Base-by-base conservation (phyloP, 2,113 vertebrate genomes). In the Coturnix japonica region DNA sequence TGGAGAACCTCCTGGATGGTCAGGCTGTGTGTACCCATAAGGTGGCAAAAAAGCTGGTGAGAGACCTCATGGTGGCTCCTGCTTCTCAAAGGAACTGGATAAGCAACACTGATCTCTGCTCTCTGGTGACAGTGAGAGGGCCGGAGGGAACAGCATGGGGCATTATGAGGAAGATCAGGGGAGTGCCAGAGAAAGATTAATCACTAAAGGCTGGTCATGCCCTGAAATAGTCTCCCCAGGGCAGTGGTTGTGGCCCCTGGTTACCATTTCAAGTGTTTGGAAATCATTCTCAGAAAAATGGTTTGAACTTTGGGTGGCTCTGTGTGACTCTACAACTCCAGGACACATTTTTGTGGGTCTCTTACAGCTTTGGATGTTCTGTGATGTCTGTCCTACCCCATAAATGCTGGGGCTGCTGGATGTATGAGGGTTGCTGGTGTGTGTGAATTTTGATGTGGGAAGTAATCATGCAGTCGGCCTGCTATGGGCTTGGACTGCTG, bases 311-410 rank as follows among this genome's bases (percentile, higher is more conserved):
- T 56, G 51, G 51, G 13, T 28, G 26, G 53, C 31, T 17, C 17
- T 56, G 53, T 56, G 53, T 31, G 53, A 17, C 30, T 30, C 16
- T 30, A 30, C 28, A 16, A 54, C 16, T 54, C n/a, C n/a, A 19
- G 53, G 53, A 54, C 28, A 15, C 15, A 28, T 54, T 28, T 54
- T 30, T 30, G 15, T 16, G 28, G 16, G 53, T 54, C 28, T 30
- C 53, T 30, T 54, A 16, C 15, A 54, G 28, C 15, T 30, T 18
- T 28, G 28, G 53, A 54, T 54, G 9, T 30, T 8, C 53, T 54
- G 28, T 54, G 53, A 17, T 81, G 12, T 53, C 4, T 19, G 51
- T 4, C 2, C 6, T 44, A 0, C 12, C 9, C 16, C 35, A 0
- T n/a, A 33, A 33, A 6, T 28, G 11, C 12, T 22, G 4, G 4